phyloP scores from a whole-genome alignment of 2,113 vertebrate species.

The Callocephalon fimbriatum region DNA sequence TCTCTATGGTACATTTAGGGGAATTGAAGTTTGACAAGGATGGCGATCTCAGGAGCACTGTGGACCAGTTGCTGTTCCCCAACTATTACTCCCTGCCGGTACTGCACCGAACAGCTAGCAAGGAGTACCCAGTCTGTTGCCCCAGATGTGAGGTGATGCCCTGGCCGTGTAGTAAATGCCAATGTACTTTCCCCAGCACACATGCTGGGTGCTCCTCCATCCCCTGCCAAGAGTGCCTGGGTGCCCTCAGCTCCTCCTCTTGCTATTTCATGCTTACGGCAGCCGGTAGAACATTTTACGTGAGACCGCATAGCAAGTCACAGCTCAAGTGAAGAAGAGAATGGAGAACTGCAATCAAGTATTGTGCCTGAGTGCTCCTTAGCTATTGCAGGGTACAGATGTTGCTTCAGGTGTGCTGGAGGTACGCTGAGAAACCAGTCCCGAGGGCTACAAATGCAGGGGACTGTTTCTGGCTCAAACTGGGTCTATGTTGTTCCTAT shows the following conservation, averaged over 20 bases:
- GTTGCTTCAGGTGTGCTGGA: neutral
- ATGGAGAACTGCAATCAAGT: neutral
- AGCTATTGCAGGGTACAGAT: neutral
- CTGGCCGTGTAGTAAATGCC: neutral
- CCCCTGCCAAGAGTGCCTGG: neutral
- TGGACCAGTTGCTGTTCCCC: neutral
- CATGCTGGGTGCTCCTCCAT: fast-evolving
- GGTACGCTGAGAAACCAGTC: neutral
- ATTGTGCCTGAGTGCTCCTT: neutral
- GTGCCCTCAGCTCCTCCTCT: neutral
- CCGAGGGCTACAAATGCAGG: neutral
- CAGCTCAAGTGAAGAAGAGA: neutral
- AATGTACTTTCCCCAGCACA: no score
- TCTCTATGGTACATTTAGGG: neutral
- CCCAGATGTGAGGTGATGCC: neutral
- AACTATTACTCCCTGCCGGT: neutral
- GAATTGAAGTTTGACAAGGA: neutral
- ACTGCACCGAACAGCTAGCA: neutral
- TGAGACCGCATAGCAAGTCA: neutral
- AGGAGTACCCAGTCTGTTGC: neutral
- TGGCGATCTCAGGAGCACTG: neutral
- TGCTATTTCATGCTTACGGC: neutral
- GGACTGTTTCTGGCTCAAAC: neutral
- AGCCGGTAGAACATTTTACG: fast-evolving
- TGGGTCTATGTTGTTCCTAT: fast-evolving